Percentiles rank a stretch among this genome's conserved stretches.
Conservation (phyloP, 2,113 vertebrate species). For the Corvus moneduloides region DNA sequence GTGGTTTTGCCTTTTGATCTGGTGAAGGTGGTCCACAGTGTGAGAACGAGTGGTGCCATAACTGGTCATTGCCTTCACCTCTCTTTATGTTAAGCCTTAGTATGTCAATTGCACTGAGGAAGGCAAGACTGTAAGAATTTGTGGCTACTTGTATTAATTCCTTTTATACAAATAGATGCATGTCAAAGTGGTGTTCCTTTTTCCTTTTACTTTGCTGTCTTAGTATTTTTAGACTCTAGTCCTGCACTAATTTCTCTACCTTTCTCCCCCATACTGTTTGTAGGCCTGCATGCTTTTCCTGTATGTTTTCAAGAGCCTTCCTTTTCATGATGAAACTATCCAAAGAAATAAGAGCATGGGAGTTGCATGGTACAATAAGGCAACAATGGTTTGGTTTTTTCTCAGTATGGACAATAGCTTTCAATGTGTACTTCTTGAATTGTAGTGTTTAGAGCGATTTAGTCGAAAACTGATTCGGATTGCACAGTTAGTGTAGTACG, state of each 20-base stretch:
- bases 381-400: not conserved
- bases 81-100: not conserved
- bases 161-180: not conserved
- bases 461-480: not conserved
- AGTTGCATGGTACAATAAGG: not conserved
- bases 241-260: not conserved
- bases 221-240: not conserved
- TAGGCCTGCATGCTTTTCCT: not conserved
- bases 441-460: not conserved
- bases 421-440: not conserved
- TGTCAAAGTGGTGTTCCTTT: not conserved
- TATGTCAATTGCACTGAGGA: not conserved
- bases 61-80: not conserved
- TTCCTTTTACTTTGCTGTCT: not conserved
- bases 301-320: not conserved
- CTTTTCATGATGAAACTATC: not conserved
- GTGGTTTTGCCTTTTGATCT: not conserved
- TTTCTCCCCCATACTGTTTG: not conserved
- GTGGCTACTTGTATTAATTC: not conserved
- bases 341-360: not conserved
- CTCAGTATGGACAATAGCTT: not conserved
- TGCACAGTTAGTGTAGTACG: not conserved
- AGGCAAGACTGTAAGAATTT: not conserved
- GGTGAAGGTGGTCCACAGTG: not conserved
- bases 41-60: not conserved